Base-by-base conservation (phyloP, 64 coral and sea anemone genomes). In the Catalaphyllia jardinei region DNA sequence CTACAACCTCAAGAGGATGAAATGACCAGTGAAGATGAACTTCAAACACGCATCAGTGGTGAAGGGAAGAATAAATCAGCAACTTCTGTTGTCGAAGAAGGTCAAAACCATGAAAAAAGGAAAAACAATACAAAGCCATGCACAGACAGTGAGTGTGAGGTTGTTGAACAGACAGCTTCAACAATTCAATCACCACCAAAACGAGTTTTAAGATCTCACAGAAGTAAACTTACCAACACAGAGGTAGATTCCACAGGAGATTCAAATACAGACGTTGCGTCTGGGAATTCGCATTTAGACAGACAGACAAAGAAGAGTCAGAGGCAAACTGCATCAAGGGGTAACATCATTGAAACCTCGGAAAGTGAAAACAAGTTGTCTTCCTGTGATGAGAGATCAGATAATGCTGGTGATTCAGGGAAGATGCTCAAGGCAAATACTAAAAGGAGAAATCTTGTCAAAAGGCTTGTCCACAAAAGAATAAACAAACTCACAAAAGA, bases 171-270 rank as follows among this genome's bases (percentile, higher is more conserved):
- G 19, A 4, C 52, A 59, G 51, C 11, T 79, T 27, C 51, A 8
- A 57, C 35, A 9, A 83, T 38, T 63, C 62, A 38, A 4, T 85
- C 81, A 14, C 81, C 81, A 51, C 63, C 63, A 0, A 85, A 71
- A 51, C 81, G 81, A 67, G 81, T 85, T 52, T 85, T 85, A 71
- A 69, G 81, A 71, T 30, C 63, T 85, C 62, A 6, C 35, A 50
- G 4, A 71, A 85, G 13, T 15, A 69, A 69, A 67, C 13, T 1
- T 31, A 62, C 17, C 57, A 20, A 81, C 79, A 4, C 25, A 5
- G 57, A 57, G 54, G 11, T 16, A 57, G 54, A 14, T 57, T 69
- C 25, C 22, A 69, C 20, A 69, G 25, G 11, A 11, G 25, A 10
- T 69, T 24, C 65, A 65, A 62, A 67, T 42, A 19, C 62, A 7